Base-by-base conservation (phyloP, 2,888 invertebrate species). In the Meta bourneti region DNA sequence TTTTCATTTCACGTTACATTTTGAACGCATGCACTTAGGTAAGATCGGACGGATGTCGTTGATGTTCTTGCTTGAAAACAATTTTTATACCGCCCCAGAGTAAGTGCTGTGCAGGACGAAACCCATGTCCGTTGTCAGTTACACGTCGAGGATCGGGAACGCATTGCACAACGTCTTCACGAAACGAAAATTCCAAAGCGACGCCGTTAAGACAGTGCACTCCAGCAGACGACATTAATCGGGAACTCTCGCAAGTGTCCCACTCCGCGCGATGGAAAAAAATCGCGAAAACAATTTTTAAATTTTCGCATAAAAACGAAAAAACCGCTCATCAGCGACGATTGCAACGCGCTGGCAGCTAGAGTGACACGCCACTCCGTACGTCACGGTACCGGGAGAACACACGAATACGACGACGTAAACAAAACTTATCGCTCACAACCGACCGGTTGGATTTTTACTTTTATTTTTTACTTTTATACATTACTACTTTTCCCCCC, bases 351-450 rank as follows among this genome's bases (percentile, higher is more conserved):
- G 61, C 75, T 61, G 75, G 34, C 34, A 34, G 34, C n/a, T 34
- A 71, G 72, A 89, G 81, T 82, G 78, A 89, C 83, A 85, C 80
- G 75, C 74, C 54, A 88, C 88, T 54, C 80, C 48, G 88, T 61
- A 85, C 88, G 81, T 81, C 88, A 88, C 80, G 54, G 61, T 16
- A 61, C 16, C 81, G 81, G 77, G 88, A 87, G 77, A 49, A 49
- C 49, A 77, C 51, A 77, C 61, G 61, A 84, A 51, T 54, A 54
- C 54, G 75, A 87, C 86, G 90, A 91, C 87, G 91, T 91, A 91
- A 91, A 91, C 91, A 91, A 91, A 91, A 91, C 87, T 91, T 88
- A 88, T 91, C 91, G 87, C 75, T 81, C 79, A 71, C 80, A 90
- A 80, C 83, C 89, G 75, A 81, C 89, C 78, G 89, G 78, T 84